Evolutionary conservation across 2,797 vertebrate genomes (phyloP).

Genomic region (Leucoraja ocellata): DNA sequence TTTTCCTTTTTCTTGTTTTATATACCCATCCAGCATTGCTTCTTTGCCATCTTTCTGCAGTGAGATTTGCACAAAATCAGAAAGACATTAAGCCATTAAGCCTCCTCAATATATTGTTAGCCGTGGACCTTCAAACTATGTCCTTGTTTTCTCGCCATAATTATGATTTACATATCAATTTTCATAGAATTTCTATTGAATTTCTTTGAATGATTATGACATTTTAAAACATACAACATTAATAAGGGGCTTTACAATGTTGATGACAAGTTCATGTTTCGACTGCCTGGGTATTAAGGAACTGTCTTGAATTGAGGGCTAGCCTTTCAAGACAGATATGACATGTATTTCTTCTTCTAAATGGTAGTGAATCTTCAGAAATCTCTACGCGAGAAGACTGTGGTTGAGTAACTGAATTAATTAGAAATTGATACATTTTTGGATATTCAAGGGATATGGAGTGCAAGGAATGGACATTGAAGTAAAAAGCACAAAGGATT

Average conservation of each 20-base stretch:
- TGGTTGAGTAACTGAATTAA: too few relatives aligned
- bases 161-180: not conserved
- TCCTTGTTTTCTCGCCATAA: not conserved
- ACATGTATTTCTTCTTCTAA: too few relatives aligned
- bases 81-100: not conserved
- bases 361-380: not conserved
- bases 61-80: not conserved
- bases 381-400: not conserved
- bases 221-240: not conserved
- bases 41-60: not conserved
- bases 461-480: too few relatives aligned
- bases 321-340: too few relatives aligned
- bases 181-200: not conserved
- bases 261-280: too few relatives aligned
- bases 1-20: not conserved
- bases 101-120: not conserved
- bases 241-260: too few relatives aligned
- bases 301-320: too few relatives aligned
- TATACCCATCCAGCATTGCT: not conserved
- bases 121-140: not conserved
- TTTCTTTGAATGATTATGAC: not conserved
- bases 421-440: too few relatives aligned
- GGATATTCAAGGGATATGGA: too few relatives aligned
- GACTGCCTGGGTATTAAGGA: too few relatives aligned
- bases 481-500: too few relatives aligned